phyloP scores from a whole-genome alignment of 2,113 vertebrate species.

The Bos taurus region DNA sequence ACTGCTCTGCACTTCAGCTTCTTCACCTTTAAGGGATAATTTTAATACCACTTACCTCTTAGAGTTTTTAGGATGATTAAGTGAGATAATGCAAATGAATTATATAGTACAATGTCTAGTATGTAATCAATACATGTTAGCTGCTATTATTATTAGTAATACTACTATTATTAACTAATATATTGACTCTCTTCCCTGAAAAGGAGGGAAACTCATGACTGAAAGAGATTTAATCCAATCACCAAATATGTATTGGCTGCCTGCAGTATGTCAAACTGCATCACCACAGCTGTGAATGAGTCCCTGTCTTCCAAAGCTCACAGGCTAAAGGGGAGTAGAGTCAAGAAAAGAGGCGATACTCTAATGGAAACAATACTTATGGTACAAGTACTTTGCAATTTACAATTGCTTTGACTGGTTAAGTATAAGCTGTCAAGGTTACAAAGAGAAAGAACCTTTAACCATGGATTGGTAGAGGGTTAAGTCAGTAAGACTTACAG shows the following conservation, averaged over 20 bases:
- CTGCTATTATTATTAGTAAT: not conserved
- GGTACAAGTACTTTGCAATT: not conserved
- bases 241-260: not conserved
- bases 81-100: not conserved
- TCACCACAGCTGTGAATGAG: not conserved
- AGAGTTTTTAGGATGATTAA: not conserved
- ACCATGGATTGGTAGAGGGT: not conserved
- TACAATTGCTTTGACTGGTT: not conserved
- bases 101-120: not conserved
- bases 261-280: not conserved
- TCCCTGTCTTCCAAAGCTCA: not conserved
- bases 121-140: not conserved
- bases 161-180: not conserved
- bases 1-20: not conserved
- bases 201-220: not conserved
- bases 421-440: not conserved
- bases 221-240: not conserved
- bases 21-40: not conserved
- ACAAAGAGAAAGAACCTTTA: not conserved
- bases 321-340: not conserved
- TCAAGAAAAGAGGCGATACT: not conserved
- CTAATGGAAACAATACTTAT: not conserved
- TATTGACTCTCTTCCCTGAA: not conserved
- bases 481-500: not conserved
- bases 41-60: not conserved